These are phyloP conservation scores for Yoshiicerus persimilis DNA, from an alignment of 1,140 invertebrate species.

Conservation along the genomic window DNA sequence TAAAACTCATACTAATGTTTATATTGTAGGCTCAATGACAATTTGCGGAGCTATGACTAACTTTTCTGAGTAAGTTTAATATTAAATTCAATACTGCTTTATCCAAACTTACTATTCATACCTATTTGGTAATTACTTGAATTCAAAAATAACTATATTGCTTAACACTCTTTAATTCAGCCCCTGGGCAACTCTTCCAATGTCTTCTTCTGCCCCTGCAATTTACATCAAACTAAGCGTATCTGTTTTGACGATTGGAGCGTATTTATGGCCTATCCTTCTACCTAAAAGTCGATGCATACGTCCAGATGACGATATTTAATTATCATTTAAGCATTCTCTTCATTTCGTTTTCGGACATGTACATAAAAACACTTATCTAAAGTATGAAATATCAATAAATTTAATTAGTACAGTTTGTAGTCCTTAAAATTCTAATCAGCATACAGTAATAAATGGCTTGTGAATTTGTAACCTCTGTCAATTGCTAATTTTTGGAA, in stretches of 20 bases:
- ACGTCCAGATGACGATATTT: background rate
- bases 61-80: background rate
- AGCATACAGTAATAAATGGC: too few species aligned
- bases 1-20: background rate
- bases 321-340: too few species aligned
- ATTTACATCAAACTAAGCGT: background rate
- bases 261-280: background rate
- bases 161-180: background rate
- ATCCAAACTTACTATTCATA: background rate
- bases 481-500: too few species aligned
- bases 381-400: too few species aligned
- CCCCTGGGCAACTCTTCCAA: background rate
- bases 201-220: background rate
- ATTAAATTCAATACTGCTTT: background rate
- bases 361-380: too few species aligned
- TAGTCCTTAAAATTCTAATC: too few species aligned
- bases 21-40: background rate
- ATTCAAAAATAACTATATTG: background rate
- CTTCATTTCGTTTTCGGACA: too few species aligned
- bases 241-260: background rate
- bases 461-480: too few species aligned
- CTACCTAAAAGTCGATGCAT: background rate
- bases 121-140: background rate
- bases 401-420: too few species aligned
- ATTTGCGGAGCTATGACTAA: conserved; percentile 35